These are phyloP conservation scores for Periphyllus acericola DNA, from an alignment of 2,888 invertebrate species.

Conservation along the genomic window DNA sequence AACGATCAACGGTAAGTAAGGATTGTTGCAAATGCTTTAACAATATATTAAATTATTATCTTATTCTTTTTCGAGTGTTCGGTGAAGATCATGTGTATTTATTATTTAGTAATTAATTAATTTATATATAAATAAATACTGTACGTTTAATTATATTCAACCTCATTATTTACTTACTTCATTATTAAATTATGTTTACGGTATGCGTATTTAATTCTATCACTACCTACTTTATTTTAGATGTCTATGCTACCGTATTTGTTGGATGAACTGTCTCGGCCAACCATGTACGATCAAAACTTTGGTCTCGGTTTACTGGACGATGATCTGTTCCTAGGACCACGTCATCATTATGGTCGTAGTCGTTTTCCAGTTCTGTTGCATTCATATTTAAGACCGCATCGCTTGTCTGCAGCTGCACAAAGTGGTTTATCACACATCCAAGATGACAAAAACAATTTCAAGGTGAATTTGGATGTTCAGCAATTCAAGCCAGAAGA, in stretches of 20 bases:
- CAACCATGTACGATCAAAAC: conserved; percentile 64
- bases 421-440: conserved; percentile 65
- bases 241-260: conserved; percentile 65
- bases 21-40: too few species aligned
- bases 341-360: neutral
- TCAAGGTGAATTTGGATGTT: conserved; percentile 67
- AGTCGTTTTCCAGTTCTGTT: neutral
- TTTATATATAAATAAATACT: too few species aligned
- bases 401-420: conserved; percentile 63
- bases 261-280: conserved; percentile 64
- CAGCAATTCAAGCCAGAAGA: conserved; percentile 69
- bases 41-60: too few species aligned
- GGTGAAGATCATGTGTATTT: too few species aligned
- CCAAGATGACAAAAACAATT: conserved; percentile 64
- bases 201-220: accelerated
- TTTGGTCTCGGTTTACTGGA: conserved; percentile 64
- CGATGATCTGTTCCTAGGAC: conserved; percentile 54
- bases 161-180: too few species aligned
- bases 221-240: conserved; percentile 62
- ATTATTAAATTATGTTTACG: neutral
- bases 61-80: too few species aligned
- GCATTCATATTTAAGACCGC: conserved; percentile 64
- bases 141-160: too few species aligned
- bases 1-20: too few species aligned
- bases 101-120: too few species aligned